Evolutionary conservation across 2,888 invertebrate genomes (phyloP).

Genomic region (Osmoderma eremita): DNA sequence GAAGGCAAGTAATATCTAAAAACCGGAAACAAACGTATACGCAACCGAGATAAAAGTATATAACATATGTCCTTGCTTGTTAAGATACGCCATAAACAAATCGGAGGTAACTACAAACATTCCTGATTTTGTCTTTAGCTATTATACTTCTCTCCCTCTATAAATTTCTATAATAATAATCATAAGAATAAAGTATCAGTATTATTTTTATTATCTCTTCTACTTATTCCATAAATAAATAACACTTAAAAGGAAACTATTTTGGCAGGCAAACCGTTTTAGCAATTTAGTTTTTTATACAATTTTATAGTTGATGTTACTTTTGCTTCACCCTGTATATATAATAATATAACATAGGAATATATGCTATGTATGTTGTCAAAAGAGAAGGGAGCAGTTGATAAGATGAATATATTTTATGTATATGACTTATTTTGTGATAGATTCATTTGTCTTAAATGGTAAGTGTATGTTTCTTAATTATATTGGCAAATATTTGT

Average conservation of each 20-base stretch:
- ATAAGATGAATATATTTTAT: conserved; percentile 11
- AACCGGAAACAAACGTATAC: too few species aligned
- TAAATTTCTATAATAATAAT: conserved; percentile 21
- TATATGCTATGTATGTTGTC: conserved; percentile 17
- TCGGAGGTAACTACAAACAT: too few species aligned
- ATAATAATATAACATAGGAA: conserved; percentile 23
- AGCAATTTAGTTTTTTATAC: conserved; percentile 3
- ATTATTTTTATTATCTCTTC: conserved; percentile 10
- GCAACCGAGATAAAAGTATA: too few species aligned
- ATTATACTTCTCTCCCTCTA: too few species aligned
- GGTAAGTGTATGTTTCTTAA: conserved; percentile 57
- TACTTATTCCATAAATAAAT: conserved; percentile 18
- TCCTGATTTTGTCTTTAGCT: too few species aligned
- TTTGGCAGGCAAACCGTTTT: not conserved
- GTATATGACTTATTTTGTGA: conserved; percentile 52
- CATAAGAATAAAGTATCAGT: conserved; percentile 17
- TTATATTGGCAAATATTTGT: conserved; percentile 54
- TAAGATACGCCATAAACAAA: too few species aligned
- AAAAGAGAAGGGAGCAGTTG: not conserved
- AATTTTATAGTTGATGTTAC: conserved; percentile 4
- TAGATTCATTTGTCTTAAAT: conserved; percentile 57
- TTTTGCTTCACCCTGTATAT: conserved; percentile 34
- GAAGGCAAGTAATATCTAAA: too few species aligned
- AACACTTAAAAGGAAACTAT: not conserved
- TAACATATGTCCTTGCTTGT: too few species aligned